Evolutionary conservation across 1,140 invertebrate genomes (phyloP).

Genomic region (Uloborus diversus): DNA sequence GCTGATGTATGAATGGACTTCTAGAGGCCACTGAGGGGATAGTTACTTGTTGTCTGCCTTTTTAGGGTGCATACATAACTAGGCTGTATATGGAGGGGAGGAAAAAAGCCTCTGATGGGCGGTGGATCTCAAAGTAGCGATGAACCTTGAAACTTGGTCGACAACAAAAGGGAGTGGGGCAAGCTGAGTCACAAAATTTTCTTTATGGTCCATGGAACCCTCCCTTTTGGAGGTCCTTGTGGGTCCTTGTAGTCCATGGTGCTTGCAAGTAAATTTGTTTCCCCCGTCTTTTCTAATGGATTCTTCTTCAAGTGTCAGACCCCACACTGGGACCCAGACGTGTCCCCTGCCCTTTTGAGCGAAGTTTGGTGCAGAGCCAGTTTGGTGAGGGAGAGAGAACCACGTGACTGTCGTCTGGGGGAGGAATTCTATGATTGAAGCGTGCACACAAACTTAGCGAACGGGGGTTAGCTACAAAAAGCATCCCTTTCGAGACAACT

Average conservation of each 20-base stretch:
- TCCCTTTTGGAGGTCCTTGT: neutral
- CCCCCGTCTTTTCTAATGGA: neutral
- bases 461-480: no score
- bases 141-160: conserved; percentile 14
- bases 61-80: neutral
- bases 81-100: neutral
- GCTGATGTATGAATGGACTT: no score
- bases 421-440: neutral
- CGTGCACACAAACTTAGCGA: no score
- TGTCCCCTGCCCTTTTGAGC: neutral
- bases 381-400: neutral
- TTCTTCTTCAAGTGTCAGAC: neutral
- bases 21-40: no score
- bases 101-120: neutral
- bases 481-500: no score
- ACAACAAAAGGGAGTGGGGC: conserved; percentile 12
- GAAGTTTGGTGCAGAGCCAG: neutral
- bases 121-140: conserved; percentile 5
- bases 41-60: no score
- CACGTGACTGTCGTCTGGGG: conserved; percentile 28
- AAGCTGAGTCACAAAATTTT: conserved; percentile 19
- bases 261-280: neutral
- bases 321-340: neutral
- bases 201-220: neutral
- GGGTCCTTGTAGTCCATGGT: neutral